Evolutionary conservation across 1,140 invertebrate species (phyloP), one percentile per base, ranked within the genome.

Genomic region (Colletes gigas): DNA sequence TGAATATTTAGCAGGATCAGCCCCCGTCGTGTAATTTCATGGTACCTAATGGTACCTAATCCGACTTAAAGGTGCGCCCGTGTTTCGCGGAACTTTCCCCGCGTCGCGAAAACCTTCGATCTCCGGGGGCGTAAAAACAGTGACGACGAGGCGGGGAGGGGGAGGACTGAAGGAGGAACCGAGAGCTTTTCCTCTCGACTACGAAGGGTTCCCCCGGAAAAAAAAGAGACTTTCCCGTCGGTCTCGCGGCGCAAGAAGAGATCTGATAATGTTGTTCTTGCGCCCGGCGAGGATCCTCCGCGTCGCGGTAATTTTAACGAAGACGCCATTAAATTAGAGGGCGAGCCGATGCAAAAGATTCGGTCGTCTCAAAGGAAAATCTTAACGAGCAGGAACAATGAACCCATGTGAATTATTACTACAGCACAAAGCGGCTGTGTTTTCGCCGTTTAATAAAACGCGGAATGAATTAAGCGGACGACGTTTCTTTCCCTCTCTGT

Each of bases 311-410:
- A 80, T 75, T 80, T 68, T 80, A 75, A 75, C 78, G 78, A 60
- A 80, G 71, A 75, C 55, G 47, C 62, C 63, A 67, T 80, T 68
- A 68, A 75, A 59, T 44, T 44, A 44, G 50, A 30, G 30, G 78
- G 19, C 55, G 62, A 74, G 63, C 72, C 41, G 63, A 80, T 75
- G 78, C 63, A 75, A 80, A 66, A 75, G 78, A 80, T 75, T 80
- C 78, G 63, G 78, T 62, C 63, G 71, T 44, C 70, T 75, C 78
- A 80, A 80, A 80, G 78, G 78, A 75, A 80, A 68, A 74, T 74
- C 78, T 80, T 80, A 80, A 80, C 72, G 72, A 80, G 78, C 71
- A 9, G 54, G 72, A 80, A 80, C 78, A 80, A 80, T 68, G 78
- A 80, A 67, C 71, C 78, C 71, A 68, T 75, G 63, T 80, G 78